phyloP scores from a whole-genome alignment of 2,888 invertebrate species.

The Acanthococcus lagerstroemiae region DNA sequence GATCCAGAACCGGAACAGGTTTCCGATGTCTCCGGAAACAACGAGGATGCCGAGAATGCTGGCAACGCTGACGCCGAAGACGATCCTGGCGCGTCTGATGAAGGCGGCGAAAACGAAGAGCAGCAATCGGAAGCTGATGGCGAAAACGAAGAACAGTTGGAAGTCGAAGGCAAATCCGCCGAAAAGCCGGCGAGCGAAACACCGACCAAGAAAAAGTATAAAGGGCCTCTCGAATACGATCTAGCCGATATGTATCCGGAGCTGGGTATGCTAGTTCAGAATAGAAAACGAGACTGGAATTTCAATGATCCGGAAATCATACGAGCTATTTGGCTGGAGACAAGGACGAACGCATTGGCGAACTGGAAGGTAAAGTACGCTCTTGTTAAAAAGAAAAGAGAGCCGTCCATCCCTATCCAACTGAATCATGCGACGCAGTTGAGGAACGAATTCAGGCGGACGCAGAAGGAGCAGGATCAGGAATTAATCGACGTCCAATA shows the following conservation, averaged over 20 bases:
- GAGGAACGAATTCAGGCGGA: not conserved
- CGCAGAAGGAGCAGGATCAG: conserved; percentile 1
- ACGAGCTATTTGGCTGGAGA: conserved; percentile 19
- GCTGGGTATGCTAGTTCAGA: conserved; percentile 6
- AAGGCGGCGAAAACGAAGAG: not conserved
- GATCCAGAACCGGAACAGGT: no score
- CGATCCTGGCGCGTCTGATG: not conserved
- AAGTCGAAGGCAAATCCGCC: not conserved
- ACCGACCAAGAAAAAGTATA: not conserved
- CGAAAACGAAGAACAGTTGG: not conserved
- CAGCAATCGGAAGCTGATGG: no score
- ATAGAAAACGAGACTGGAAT: conserved; percentile 17
- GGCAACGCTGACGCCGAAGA: not conserved
- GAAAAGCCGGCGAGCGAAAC: not conserved
- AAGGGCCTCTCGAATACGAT: conserved; percentile 10
- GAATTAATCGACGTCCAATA: not conserved
- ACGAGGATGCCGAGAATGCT: no score
- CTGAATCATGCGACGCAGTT: not conserved
- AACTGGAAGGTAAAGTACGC: conserved; percentile 13
- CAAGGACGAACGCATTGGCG: not conserved
- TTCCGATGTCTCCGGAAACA: no score
- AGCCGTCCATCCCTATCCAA: not conserved
- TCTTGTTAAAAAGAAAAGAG: conserved; percentile 1
- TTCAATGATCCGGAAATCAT: conserved; percentile 19
- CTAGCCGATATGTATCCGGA: conserved; percentile 4